phyloP scores from a whole-genome alignment of 92 coral and sea anemone species.

The Paragorgia papillata region DNA sequence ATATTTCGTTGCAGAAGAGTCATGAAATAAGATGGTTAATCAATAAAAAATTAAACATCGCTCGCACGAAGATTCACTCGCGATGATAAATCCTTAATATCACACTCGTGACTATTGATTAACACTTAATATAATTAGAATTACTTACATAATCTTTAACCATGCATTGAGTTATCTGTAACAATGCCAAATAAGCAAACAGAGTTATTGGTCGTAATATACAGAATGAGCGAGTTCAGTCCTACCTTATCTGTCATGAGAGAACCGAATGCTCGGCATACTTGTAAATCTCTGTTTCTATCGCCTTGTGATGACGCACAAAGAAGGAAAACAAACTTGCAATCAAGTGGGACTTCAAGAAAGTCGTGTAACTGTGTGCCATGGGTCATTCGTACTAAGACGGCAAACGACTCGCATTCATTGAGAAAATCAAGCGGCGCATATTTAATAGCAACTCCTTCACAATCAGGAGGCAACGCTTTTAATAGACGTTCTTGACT shows the following conservation, averaged over 20 bases:
- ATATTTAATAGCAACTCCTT: conserved; percentile 37
- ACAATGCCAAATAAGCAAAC: too few relatives aligned
- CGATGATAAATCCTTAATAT: too few relatives aligned
- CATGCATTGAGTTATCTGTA: too few relatives aligned
- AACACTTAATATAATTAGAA: too few relatives aligned
- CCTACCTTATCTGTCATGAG: conserved; percentile 34
- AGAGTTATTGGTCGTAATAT: too few relatives aligned
- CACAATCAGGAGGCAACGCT: conserved; percentile 31
- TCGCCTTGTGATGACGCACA: conserved; percentile 17
- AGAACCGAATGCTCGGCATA: conserved; percentile 41
- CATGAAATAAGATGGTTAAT: too few relatives aligned
- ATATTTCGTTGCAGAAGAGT: too few relatives aligned
- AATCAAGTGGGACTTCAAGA: conserved; percentile 36
- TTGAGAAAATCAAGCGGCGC: conserved; percentile 18
- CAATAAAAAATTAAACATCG: too few relatives aligned
- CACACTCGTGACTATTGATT: too few relatives aligned
- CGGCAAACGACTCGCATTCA: conserved; percentile 23
- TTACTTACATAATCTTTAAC: too few relatives aligned
- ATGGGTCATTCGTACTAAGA: conserved; percentile 11
- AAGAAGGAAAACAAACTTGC: conserved; percentile 30
- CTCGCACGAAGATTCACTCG: too few relatives aligned
- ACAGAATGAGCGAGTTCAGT: too few relatives aligned
- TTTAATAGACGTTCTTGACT: conserved; percentile 30
- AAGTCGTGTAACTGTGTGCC: conserved; percentile 11
- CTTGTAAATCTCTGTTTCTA: conserved; percentile 13